Percentiles rank a stretch among this genome's conserved stretches.
Conservation (phyloP, 2,797 vertebrate genomes). For the Sebastes hubbsi region DNA sequence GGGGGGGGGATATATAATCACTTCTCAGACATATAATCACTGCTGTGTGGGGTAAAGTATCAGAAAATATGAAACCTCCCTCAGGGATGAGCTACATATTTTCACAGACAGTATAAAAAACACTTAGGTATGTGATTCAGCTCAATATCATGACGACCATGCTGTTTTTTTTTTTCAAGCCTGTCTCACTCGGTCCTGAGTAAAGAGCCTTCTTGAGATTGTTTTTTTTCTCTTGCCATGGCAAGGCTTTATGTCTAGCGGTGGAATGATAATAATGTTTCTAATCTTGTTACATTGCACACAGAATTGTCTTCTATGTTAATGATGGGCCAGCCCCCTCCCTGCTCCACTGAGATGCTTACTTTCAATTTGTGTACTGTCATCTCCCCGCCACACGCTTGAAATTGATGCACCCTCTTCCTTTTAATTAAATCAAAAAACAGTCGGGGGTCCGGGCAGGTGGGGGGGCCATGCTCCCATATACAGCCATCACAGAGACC, state of each 20-base stretch:
- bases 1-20: slow-evolving; percentile 43
- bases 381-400: slow-evolving; percentile 76
- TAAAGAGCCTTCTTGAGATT: slow-evolving; percentile 31
- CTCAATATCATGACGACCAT: slow-evolving; percentile 17
- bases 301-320: slow-evolving; percentile 83
- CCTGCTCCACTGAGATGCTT: slow-evolving; percentile 77
- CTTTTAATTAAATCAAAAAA: slow-evolving; percentile 86
- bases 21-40: slow-evolving; percentile 56
- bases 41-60: slow-evolving; percentile 46
- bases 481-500: slow-evolving; percentile 60
- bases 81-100: slow-evolving; percentile 31
- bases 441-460: slow-evolving; percentile 72
- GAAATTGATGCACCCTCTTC: slow-evolving; percentile 83
- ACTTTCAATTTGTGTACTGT: slow-evolving; percentile 88
- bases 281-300: slow-evolving; percentile 85
- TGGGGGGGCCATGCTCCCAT: slow-evolving; percentile 50
- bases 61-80: slow-evolving; percentile 51
- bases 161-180: slow-evolving; percentile 9
- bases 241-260: slow-evolving; percentile 60
- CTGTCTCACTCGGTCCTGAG: slow-evolving; percentile 14
- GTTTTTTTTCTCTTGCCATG: slow-evolving; percentile 32
- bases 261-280: slow-evolving; percentile 82
- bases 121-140: slow-evolving; percentile 29
- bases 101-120: slow-evolving; percentile 37
- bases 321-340: slow-evolving; percentile 79